Base-by-base conservation (phyloP, 2,888 invertebrate genomes). In the Erebia aethiops region DNA sequence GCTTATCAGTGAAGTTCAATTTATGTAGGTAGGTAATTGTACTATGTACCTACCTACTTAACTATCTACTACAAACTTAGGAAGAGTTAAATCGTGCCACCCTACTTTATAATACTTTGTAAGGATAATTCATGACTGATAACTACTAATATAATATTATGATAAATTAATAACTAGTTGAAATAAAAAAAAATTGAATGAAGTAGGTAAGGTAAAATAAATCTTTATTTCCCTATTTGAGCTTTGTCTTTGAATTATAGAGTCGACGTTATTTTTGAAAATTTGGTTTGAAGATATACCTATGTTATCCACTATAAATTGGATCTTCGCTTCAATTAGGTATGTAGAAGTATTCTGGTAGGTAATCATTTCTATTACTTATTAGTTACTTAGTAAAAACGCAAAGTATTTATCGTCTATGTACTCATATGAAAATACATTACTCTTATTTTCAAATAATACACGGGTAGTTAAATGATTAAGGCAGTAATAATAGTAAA, bases 391-490 rank as follows among this genome's bases (percentile, higher is more conserved):
- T 61, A 16, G 18, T 18, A 18, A 61, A 61, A 41, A 18, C 9
- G 16, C 11, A 41, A 43, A 10, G n/a, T 61, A 43, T 46, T 43
- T 46, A 61, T 9, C n/a, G 58, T n/a, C 41, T 41, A 43, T 61
- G 43, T 61, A 41, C 61, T 35, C 35, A 35, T 35, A 35, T 35
- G 46, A 64, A 52, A 64, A 35, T 2, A 52, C n/a, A 64, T 35
- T 52, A 52, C 11, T 52, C 26, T 51, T 64, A 52, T 3, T 64
- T 46, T 51, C 60, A 41, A 69, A 64, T 64, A 49, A 18, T 26
- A 60, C 18, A 64, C 18, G 43, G 41, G 56, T 66, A 65, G 60
- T 54, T 70, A 65, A 60, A 54, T 65, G 58, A 70, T 66, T 46
- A 70, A 13, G 61, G 26, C 49, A 60, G 26, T 52, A 65, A 65